Base-by-base conservation (phyloP, 64 coral and sea anemone genomes). In the Orbicella faveolata region DNA sequence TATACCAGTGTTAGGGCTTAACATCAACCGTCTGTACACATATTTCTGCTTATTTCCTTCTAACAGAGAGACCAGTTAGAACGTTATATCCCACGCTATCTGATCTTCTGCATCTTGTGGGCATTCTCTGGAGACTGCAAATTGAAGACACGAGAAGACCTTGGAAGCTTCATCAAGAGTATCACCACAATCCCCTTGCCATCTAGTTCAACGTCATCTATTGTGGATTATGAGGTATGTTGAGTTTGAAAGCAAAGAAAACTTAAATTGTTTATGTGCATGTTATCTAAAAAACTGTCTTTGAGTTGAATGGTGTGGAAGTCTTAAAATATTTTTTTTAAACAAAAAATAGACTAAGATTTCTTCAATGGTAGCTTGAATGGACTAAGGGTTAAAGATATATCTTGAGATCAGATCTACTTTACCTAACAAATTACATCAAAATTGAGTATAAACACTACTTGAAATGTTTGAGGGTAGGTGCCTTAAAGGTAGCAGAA, bases 161-260 rank as follows among this genome's bases (percentile, higher is more conserved):
- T 99, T 35, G 97, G 97, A 63, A 79, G 87, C 20, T 89, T 95
- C 63, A 84, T 99, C 61, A 93, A 66, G 65, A 93, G 88, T 64
- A 95, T 99, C 65, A 93, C 97, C 16, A 96, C 97, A 70, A 93
- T 99, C 68, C 97, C 97, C 61, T 82, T 99, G 30, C 97, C 97
- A 15, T 87, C 91, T 8, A 99, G 90, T n/a, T 86, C 97, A 20
- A 62, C 83, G 20, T 75, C 88, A 52, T 92, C 94, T 10, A 82
- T 99, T 74, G 92, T 99, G 75, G 97, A 99, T 77, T 99, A 79
- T 90, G 97, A 99, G 91, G 97, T 99, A 74, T 30, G 63, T 26
- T 11, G 25, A 70, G 21, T 25, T 25, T 11, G 11, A 6, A 25
- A 70, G 11, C 6, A 70, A 26, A 70, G 9, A 4, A n/a, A 69